Evolutionary conservation across 92 coral and sea anemone species (phyloP).

Genomic region (Umimayanthus kanabou): DNA sequence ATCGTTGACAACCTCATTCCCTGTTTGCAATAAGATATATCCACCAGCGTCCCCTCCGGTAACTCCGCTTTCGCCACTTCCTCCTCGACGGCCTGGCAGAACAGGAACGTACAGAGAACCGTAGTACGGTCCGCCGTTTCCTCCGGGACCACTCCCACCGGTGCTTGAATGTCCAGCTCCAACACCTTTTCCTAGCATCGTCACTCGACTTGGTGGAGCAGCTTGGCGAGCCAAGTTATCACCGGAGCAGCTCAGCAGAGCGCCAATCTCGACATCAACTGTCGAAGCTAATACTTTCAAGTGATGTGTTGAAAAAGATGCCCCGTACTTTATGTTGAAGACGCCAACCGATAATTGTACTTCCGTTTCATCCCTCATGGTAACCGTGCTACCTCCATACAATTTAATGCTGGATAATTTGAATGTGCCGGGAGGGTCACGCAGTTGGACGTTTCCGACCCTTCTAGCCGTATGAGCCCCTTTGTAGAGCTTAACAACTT

Average conservation of each 20-base stretch:
- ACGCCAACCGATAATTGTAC: conserved; percentile 48
- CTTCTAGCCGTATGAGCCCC: conserved; percentile 43
- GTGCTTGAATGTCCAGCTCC: conserved; percentile 71
- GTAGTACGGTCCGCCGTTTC: conserved; percentile 52
- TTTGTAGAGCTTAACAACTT: conserved; percentile 50
- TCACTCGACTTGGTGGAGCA: conserved; percentile 24
- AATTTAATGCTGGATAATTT: conserved; percentile 55
- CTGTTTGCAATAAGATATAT: conserved; percentile 55
- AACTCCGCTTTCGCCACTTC: conserved; percentile 45
- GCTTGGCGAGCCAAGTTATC: conserved; percentile 53
- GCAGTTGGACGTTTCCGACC: background rate
- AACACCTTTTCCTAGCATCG: conserved; percentile 47
- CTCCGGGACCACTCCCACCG: conserved; percentile 61
- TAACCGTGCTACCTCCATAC: conserved; percentile 57
- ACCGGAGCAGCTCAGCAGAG: conserved; percentile 60
- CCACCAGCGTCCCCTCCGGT: conserved; percentile 68
- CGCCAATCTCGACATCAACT: conserved; percentile 66
- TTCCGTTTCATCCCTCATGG: conserved; percentile 53
- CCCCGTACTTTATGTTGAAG: conserved; percentile 59
- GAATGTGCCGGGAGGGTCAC: conserved; percentile 40
- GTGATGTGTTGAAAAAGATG: conserved; percentile 56
- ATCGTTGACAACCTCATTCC: conserved; percentile 55
- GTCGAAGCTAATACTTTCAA: conserved; percentile 57
- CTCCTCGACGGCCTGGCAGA: conserved; percentile 59
- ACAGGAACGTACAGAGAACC: conserved; percentile 67